These are phyloP conservation scores for Rutilus rutilus DNA, from an alignment of 2,113 vertebrate genomes.

Conservation along the genomic window DNA sequence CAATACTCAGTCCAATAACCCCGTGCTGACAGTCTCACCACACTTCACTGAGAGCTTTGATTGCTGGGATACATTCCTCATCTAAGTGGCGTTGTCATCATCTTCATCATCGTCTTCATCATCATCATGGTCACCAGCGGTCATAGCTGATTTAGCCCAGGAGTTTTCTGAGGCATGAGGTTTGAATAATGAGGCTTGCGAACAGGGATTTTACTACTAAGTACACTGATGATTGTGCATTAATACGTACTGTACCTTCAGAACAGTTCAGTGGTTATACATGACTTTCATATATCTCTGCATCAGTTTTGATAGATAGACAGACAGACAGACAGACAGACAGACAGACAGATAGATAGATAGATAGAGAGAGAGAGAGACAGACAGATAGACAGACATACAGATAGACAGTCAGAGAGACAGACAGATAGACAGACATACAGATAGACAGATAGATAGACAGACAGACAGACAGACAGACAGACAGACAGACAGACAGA, in stretches of 20 bases:
- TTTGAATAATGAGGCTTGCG: background rate
- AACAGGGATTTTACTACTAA: background rate
- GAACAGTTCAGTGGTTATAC: background rate
- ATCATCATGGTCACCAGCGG: conserved; percentile 22
- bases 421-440: too few species aligned
- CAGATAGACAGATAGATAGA: too few species aligned
- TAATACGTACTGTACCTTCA: background rate
- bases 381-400: too few species aligned
- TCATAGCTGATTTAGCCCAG: conserved; percentile 46
- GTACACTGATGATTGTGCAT: background rate
- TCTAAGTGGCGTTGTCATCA: conserved; percentile 60
- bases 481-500: too few species aligned
- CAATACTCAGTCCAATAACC: conserved; percentile 61
- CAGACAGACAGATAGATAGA: too few species aligned
- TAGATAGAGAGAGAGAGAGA: too few species aligned
- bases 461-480: too few species aligned
- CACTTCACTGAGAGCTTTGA: conserved; percentile 66
- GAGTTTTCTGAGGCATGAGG: conserved; percentile 30
- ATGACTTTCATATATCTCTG: background rate
- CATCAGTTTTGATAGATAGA: background rate
- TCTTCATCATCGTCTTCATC: conserved; percentile 53
- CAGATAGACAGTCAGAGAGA: too few species aligned
- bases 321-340: background rate
- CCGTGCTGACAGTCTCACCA: conserved; percentile 72
- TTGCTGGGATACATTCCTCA: conserved; percentile 68